Evolutionary conservation across 2,113 vertebrate species (phyloP).

Genomic region (Lates calcarifer): DNA sequence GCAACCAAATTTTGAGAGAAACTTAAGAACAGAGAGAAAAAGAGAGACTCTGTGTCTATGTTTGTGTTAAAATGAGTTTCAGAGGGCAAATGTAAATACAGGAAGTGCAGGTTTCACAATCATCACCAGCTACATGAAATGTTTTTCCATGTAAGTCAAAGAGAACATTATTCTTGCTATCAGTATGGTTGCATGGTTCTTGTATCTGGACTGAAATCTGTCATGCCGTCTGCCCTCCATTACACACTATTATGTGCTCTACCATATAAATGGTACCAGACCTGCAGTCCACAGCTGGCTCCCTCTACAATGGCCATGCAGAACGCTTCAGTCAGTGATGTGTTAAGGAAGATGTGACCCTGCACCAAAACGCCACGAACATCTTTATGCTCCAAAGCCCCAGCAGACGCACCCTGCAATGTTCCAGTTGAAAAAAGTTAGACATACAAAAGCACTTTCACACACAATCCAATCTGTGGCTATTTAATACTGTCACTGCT

Average conservation of each 20-base stretch:
- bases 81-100: background rate
- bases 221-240: background rate
- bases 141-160: background rate
- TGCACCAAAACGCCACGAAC: conserved; percentile 94
- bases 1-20: too few relatives aligned
- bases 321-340: conserved; percentile 97
- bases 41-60: background rate
- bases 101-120: background rate
- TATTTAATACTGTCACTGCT: background rate
- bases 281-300: conserved; percentile 98
- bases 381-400: conserved; percentile 96
- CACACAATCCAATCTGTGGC: too few relatives aligned
- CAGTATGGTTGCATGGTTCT: too few relatives aligned
- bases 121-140: background rate
- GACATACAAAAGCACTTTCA: too few relatives aligned
- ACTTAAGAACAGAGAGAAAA: background rate
- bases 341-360: conserved; percentile 98
- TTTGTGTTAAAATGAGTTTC: background rate
- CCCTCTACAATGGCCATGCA: conserved; percentile 99
- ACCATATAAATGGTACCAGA: conserved; percentile 63
- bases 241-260: too few relatives aligned
- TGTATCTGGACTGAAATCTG: background rate
- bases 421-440: background rate
- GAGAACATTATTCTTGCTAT: too few relatives aligned
- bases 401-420: conserved; percentile 91